These are phyloP conservation scores for Callyntrura guangdongensis DNA, from an alignment of 2,888 invertebrate species.

Conservation along the genomic window DNA sequence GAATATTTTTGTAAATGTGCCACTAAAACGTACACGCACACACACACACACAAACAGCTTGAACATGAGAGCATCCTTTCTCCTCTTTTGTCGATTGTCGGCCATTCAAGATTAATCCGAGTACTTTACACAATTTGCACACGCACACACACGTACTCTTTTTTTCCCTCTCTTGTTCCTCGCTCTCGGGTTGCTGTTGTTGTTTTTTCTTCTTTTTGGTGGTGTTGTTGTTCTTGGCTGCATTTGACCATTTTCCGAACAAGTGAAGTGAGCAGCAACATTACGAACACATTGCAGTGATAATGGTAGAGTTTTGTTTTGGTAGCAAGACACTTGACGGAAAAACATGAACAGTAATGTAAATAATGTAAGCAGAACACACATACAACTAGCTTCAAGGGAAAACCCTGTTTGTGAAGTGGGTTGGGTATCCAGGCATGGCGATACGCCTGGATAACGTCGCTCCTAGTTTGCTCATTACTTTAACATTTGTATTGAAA, in stretches of 20 bases:
- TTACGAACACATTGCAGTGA: background rate
- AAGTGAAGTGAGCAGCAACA: constrained; percentile 46
- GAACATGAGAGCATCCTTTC: background rate
- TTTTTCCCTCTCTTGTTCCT: background rate
- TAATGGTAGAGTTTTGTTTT: background rate
- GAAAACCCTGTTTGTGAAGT: background rate
- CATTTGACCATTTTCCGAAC: constrained; percentile 53
- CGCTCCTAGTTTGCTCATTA: too few species aligned
- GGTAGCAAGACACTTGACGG: constrained; percentile 19
- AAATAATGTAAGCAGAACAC: constrained; percentile 35
- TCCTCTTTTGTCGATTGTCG: constrained; percentile 44
- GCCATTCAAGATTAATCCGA: constrained; percentile 51
- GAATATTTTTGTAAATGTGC: too few species aligned
- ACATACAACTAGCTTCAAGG: background rate
- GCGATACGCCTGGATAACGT: too few species aligned
- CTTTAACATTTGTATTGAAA: too few species aligned
- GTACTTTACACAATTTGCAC: constrained; percentile 51
- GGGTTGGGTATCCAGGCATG: too few species aligned
- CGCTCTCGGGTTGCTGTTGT: background rate
- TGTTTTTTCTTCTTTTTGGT: background rate
- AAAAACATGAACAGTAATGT: constrained; percentile 52
- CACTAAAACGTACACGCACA: too few species aligned
- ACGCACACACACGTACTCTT: constrained; percentile 37
- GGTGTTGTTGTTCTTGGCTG: constrained; percentile 7
- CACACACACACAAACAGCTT: too few species aligned